Percentiles rank a stretch among this genome's conserved stretches.
These are phyloP conservation scores for Neolamprologus variostigma DNA, from an alignment of 2,113 vertebrate genomes.

Conservation along the genomic window DNA sequence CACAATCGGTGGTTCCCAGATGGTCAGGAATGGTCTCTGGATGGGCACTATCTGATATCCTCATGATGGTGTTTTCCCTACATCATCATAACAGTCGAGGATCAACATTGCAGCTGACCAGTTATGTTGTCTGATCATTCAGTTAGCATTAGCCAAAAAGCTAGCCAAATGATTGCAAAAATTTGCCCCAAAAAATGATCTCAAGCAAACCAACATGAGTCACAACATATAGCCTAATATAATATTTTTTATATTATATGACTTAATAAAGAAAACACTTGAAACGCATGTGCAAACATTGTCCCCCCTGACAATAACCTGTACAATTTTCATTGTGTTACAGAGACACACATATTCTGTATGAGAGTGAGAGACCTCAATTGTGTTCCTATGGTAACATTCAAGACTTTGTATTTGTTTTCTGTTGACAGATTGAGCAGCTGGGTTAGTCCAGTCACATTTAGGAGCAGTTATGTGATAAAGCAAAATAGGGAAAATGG, in stretches of 20 bases:
- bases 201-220: neutral
- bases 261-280: neutral
- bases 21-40: neutral
- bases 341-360: neutral
- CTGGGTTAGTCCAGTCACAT: neutral
- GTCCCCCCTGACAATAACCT: rapidly evolving
- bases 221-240: neutral
- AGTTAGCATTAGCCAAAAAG: neutral
- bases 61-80: neutral
- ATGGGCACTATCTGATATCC: neutral
- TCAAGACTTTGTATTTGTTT: neutral
- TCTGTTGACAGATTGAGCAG: neutral
- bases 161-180: neutral
- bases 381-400: neutral
- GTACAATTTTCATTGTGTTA: neutral
- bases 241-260: neutral
- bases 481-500: neutral
- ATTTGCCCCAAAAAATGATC: neutral
- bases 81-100: neutral
- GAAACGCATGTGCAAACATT: neutral
- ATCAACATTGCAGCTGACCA: neutral
- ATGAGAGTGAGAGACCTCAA: neutral
- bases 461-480: neutral
- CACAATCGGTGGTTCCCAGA: neutral
- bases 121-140: neutral